Evolutionary conservation across 92 coral and sea anemone genomes (phyloP), one percentile per base, ranked within the genome.

Genomic region (Pocillopora meandrina): DNA sequence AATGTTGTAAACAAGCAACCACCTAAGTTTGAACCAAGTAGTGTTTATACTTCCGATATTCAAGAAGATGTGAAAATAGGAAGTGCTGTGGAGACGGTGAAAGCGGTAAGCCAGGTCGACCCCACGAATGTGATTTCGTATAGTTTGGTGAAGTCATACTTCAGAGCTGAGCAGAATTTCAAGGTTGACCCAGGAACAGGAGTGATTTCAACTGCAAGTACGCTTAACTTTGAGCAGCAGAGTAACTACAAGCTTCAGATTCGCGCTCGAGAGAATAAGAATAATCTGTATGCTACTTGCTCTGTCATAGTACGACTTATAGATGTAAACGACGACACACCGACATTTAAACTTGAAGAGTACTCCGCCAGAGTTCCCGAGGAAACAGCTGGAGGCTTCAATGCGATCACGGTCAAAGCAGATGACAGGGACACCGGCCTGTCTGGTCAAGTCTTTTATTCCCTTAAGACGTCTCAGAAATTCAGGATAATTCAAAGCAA

Each of bases 341-440:
- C 98, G 15, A 89, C 94, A 12, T 96, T 96, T 82, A 90, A 90
- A 78, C 93, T 95, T 61, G 88, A 88, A 62, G 86, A 82, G 66
- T 96, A 96, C 82, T 85, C 84, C 60, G 98, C 98, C 69, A 86
- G 96, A 59, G 98, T 96, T 3, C 93, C 93, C 59, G 98, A 96
- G 79, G 91, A 92, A 77, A 95, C 94, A 42, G 70, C 20, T 0
- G 10, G 83, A 1, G 92, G 89, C 2, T 82, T 88, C 18, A 82
- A 76, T 5, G 96, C 89, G 19, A 89, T 96, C 77, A 93, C 90
- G 9, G 71, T 94, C n/a, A 80, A 86, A n/a, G 98, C 98, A 26
- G 92, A 88, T 26, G 98, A 96, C 81, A 56, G 91, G 71, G 98
- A 96, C 80, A 89, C 93, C 18, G 75, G 56, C 15, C 8, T 13